Base-by-base conservation (phyloP, 2,797 vertebrate genomes). In the Sphaeramia orbicularis region DNA sequence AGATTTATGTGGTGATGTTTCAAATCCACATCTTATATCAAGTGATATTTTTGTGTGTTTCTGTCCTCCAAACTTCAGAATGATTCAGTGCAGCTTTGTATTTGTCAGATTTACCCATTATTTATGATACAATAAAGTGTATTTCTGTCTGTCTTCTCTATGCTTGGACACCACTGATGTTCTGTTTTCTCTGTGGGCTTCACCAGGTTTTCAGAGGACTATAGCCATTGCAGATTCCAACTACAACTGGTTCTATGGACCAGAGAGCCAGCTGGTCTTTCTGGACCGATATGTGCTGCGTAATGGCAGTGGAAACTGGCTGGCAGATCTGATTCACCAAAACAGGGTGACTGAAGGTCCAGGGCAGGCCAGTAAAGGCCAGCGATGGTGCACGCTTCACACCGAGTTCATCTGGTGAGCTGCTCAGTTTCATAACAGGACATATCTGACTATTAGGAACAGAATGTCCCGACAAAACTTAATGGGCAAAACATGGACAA, bases 181-280 rank as follows among this genome's bases (percentile, higher is more conserved):
- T 57, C 6, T 49, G 36, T 7, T 59, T 37, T 49, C 14, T 74
- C 36, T 75, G 13, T 21, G 19, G 74, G 8, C 61, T 32, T 58
- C 49, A 37, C 18, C 83, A 99, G 98, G 98, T 24, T 99, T 99
- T 90, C 96, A 97, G 90, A 94, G 97, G 80, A 96, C 96, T 0
- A 96, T 99, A 49, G 98, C 96, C 70, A 97, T 99, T 1, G 97
- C 97, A 0, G 98, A 99, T 87, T 99, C 98, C 71, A 99, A 99
- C 93, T 99, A 98, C 83, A 99, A 99, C 92, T 99, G 98, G 98
- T 99, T 99, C 92, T 99, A 99, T 0, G 98, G 98, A 8, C 98
- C 98, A 0, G 98, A 99, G 90, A 99, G 98, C 76, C 98, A 99
- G 78, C 89, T 99, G 91, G 96, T 99, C 48, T 99, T 99, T 88